Percentiles rank a stretch among this genome's conserved stretches.
phyloP scores from a whole-genome alignment of 2,888 invertebrate genomes.

The Bembecia ichneumoniformis region DNA sequence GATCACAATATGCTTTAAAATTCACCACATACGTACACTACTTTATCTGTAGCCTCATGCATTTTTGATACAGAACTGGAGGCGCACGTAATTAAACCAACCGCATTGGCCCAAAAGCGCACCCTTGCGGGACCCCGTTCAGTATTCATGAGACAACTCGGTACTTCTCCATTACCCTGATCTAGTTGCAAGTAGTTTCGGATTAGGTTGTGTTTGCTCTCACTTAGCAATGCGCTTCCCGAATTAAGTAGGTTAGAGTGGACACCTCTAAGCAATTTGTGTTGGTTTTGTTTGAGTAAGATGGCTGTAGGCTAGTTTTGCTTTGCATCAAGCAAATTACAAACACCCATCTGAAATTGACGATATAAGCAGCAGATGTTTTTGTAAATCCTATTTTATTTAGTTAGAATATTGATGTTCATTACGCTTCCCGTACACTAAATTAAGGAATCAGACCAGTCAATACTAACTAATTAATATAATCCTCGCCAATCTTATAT shows the following conservation, averaged over 20 bases:
- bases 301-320: not conserved
- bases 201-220: slow-evolving; percentile 42
- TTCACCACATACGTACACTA: not conserved
- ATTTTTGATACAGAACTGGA: not conserved
- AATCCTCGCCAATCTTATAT: too few relatives aligned
- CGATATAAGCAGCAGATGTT: too few relatives aligned
- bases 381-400: too few relatives aligned
- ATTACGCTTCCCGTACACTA: too few relatives aligned
- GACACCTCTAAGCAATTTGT: slow-evolving; percentile 32
- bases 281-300: slow-evolving; percentile 11
- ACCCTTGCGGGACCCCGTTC: slow-evolving; percentile 20
- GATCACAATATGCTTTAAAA: not conserved
- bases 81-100: slow-evolving; percentile 3
- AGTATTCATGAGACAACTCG: slow-evolving; percentile 58
- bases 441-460: too few relatives aligned
- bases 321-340: not conserved
- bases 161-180: slow-evolving; percentile 50
- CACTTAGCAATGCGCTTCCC: slow-evolving; percentile 37
- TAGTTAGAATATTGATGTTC: too few relatives aligned
- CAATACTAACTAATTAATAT: too few relatives aligned
- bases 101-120: slow-evolving; percentile 1
- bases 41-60: not conserved
- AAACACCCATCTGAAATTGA: not conserved
- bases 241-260: slow-evolving; percentile 40
- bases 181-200: slow-evolving; percentile 55